Evolutionary conservation across 2,113 vertebrate genomes (phyloP).

Genomic region (Sterna hirundo): DNA sequence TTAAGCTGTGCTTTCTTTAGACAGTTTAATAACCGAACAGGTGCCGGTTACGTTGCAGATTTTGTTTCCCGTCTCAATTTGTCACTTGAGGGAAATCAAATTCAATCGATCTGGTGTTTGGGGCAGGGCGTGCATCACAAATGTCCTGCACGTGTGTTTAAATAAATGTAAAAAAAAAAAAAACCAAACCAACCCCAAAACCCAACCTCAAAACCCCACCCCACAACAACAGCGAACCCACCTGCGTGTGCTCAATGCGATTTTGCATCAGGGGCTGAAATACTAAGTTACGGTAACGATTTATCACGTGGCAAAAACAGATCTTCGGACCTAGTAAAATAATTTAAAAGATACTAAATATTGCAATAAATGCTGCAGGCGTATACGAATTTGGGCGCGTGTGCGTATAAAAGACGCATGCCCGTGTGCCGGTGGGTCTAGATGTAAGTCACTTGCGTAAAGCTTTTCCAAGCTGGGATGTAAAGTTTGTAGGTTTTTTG

Average conservation of each 20-base stretch:
- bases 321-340: background rate
- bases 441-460: background rate
- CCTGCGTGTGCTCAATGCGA: background rate
- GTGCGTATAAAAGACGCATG: accelerated
- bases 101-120: background rate
- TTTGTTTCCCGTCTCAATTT: background rate
- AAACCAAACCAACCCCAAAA: too few species aligned
- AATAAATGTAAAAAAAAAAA: background rate
- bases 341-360: background rate
- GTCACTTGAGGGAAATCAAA: background rate
- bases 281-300: background rate
- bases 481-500: background rate
- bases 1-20: background rate
- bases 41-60: background rate
- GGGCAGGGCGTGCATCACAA: background rate
- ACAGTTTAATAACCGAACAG: background rate
- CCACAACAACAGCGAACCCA: background rate
- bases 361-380: background rate
- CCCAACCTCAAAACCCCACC: background rate
- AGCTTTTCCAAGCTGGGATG: background rate
- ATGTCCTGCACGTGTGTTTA: background rate
- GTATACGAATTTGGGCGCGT: background rate
- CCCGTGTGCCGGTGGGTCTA: background rate
- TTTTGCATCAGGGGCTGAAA: background rate
- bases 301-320: background rate